phyloP scores from a whole-genome alignment of 2,888 invertebrate species.

The Ectobius pallidus region DNA sequence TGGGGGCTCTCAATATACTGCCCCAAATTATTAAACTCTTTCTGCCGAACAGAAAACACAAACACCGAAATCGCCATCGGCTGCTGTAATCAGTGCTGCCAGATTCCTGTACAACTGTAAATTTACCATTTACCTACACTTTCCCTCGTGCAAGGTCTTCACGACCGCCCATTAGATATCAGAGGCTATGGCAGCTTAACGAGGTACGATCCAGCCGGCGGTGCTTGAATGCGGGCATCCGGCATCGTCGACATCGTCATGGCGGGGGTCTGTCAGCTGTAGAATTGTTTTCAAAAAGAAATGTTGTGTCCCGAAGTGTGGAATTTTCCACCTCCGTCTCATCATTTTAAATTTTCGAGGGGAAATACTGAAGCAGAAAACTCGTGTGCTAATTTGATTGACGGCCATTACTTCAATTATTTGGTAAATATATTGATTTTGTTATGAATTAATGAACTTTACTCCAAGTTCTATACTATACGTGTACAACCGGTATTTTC shows the following conservation, averaged over 20 bases:
- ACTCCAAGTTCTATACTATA: too few species aligned
- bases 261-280: neutral
- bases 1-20: neutral
- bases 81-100: neutral
- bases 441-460: too few species aligned
- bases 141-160: too few species aligned
- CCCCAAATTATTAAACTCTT: too few species aligned
- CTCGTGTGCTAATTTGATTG: constrained; percentile 50
- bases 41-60: neutral
- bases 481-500: constrained; percentile 13
- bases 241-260: too few species aligned
- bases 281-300: constrained; percentile 39
- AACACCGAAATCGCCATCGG: neutral
- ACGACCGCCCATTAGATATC: too few species aligned
- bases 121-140: too few species aligned
- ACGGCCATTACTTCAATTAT: constrained; percentile 59
- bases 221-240: too few species aligned
- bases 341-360: constrained; percentile 47
- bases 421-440: constrained; percentile 55
- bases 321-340: constrained; percentile 58
- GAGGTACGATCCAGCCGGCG: too few species aligned
- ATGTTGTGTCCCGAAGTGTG: constrained; percentile 66
- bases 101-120: too few species aligned
- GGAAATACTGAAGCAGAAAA: constrained; percentile 15
- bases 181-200: too few species aligned